Conservation (phyloP, 2,797 vertebrate species). For the Avahi laniger region DNA sequence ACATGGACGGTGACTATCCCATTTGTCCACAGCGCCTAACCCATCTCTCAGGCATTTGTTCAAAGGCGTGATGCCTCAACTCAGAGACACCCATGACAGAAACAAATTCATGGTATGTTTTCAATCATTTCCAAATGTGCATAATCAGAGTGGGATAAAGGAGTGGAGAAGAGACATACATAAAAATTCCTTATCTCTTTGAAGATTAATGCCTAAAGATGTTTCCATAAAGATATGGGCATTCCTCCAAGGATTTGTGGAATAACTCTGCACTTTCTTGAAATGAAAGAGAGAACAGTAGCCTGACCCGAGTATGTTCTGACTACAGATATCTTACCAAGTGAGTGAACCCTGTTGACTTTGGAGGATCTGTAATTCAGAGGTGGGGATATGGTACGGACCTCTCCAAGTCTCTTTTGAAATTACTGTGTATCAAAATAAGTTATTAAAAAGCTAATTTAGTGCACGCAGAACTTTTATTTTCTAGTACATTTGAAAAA, state of each 20-base stretch:
- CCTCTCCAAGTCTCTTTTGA: neutral
- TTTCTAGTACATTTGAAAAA: neutral
- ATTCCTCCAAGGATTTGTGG: neutral
- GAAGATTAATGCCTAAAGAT: neutral
- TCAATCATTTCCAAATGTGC: neutral
- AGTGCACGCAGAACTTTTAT: neutral
- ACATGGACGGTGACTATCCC: neutral
- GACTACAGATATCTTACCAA: neutral
- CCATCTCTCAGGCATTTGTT: neutral
- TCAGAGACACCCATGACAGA: constrained; percentile 4
- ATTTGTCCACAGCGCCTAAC: neutral
- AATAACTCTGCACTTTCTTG: neutral
- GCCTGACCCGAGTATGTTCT: neutral
- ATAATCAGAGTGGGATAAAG: neutral
- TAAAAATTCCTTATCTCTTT: neutral
- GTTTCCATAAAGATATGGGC: neutral
- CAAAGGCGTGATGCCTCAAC: neutral
- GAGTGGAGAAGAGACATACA: neutral
- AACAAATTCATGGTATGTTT: neutral
- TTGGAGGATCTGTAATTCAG: neutral
- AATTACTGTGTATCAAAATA: neutral
- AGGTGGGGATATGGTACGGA: accelerated
- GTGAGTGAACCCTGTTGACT: neutral
- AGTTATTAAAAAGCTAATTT: neutral
- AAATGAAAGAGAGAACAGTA: neutral